Evolutionary conservation across 2,797 vertebrate species (phyloP), one percentile per base, ranked within the genome.

Genomic region (Pterois miles): DNA sequence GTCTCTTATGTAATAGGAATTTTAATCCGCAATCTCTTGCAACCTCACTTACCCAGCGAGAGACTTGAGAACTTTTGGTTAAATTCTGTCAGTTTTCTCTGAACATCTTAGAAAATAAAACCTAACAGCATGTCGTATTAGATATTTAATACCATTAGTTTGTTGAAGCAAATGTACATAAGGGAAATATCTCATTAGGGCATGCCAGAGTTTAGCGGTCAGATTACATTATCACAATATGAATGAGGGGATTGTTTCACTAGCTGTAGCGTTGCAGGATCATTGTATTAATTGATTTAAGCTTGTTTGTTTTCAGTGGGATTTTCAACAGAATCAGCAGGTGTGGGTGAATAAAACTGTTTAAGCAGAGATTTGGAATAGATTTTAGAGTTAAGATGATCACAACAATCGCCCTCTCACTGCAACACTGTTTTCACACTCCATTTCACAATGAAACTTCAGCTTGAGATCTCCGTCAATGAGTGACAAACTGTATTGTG

Each of bases 1-100:
- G 7, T 60, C 33, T 70, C 46, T 92, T 92, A 76, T 72, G 68
- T 80, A 87, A 91, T 36, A 5, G 46, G 53, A 63, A 25, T 63
- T 88, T 80, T 76, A 80, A 85, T 86, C 69, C 1, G 10, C 83
- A 86, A 77, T 77, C 67, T 71, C 29, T 43, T 66, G 65, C 70
- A 88, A 82, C 74, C 60, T 65, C 46, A 40, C n/a, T 56, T 46
- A 62, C n/a, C 34, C 48, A 50, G 9, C 20, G n/a, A 82, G 43
- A 53, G 53, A 34, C 48, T 10, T 53, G 25, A 43, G n/a, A 67
- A 80, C 31, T 29, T 43, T 52, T 74, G 5, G 29, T 76, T 40
- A 25, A 50, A 66, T 29, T 86, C 38, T 74, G 22, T 20, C 58
- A 62, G 31, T 20, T 78, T 68, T 40, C 33, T 71, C 43, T 40